Base-by-base conservation (phyloP, 2,888 invertebrate species). In the Acronicta aceris region DNA sequence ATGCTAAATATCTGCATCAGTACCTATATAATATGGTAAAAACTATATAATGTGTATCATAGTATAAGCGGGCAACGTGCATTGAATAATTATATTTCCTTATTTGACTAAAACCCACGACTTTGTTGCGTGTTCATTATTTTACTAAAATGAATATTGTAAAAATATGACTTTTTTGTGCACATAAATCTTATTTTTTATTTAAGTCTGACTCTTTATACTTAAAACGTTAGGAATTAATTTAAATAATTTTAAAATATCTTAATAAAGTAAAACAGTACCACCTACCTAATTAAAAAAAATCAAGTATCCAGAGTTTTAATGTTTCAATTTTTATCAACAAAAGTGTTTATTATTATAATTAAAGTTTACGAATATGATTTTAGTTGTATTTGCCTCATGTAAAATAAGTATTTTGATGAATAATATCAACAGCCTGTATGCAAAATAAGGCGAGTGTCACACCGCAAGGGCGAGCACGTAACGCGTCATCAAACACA, bases 401-500 rank as follows among this genome's bases (percentile, higher is more conserved):
- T 9, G 7, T 9, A 30, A 30, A 30, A 30, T 7, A 30, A 30
- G 30, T 27, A 5, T 27, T 5, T 27, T 36, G 1, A 5, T 36
- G 12, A 13, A 47, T 45, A 15, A 57, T 54, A 43, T 8, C 5
- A 73, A 16, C 76, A 65, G 1, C 40, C 62, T 76, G 50, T 76
- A 69, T 6, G 57, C 10, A 49, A 59, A 66, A 66, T 72, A 76
- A 76, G 74, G 77, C 69, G 40, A 54, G 60, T 62, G 69, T 62
- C 74, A 76, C 66, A 76, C 64, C 48, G 43, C 47, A 54, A 65
- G 74, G 76, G 77, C 56, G 61, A 66, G 41, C 59, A 30, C 51
- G 72, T 70, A 67, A 76, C 74, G 72, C 74, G 45, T 67, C 77
- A 77, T 77, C 75, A 72, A 74, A 61, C 74, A 67, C 55, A 64